phyloP scores from a whole-genome alignment of 2,797 vertebrate genomes.

The Hippopotamyrus pictus region DNA sequence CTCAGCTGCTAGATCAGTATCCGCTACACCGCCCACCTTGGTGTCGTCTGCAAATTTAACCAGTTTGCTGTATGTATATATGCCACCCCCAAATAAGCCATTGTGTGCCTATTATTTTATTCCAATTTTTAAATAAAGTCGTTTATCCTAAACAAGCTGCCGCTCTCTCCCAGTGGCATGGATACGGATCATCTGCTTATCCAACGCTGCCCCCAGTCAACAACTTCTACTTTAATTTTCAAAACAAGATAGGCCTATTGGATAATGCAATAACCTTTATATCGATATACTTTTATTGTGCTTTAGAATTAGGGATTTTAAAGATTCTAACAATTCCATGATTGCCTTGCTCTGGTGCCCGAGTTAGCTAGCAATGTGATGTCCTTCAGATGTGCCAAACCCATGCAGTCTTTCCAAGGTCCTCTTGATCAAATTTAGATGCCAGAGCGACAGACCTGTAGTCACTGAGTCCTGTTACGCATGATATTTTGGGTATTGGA shows the following conservation, averaged over 20 bases:
- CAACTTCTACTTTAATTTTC: too few species aligned
- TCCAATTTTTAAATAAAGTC: neutral
- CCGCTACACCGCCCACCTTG: too few species aligned
- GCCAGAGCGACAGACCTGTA: neutral
- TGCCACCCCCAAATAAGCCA: neutral
- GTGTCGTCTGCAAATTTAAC: too few species aligned
- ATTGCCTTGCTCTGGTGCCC: too few species aligned
- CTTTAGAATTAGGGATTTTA: too few species aligned
- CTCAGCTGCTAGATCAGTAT: too few species aligned
- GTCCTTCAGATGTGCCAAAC: too few species aligned
- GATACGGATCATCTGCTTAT: neutral
- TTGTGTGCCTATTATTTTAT: neutral
- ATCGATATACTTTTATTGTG: neutral
- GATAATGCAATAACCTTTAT: neutral
- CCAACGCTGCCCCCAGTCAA: neutral
- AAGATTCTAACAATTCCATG: too few species aligned
- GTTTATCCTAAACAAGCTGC: neutral
- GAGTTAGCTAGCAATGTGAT: too few species aligned
- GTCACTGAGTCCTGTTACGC: neutral
- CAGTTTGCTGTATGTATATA: too few species aligned
- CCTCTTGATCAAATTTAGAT: neutral
- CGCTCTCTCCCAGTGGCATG: neutral
- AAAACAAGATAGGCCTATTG: neutral
- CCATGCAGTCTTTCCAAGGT: too few species aligned
- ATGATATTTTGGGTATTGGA: neutral